Conservation (phyloP, 2,888 invertebrate genomes). For the Chrysolina haemoptera region DNA sequence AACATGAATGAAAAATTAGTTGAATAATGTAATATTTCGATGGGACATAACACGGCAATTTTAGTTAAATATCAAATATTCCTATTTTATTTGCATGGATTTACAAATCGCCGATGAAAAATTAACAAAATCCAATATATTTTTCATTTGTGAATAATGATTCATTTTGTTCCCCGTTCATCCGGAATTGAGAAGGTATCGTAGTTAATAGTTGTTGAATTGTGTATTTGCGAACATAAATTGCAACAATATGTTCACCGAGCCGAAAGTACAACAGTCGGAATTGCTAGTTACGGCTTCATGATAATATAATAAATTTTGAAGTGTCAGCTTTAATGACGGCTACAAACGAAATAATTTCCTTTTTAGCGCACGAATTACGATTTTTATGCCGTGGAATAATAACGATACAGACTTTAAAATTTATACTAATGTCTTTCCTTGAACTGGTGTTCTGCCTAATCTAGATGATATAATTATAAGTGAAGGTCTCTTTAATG, state of each 20-base stretch:
- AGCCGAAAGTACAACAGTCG: constrained; percentile 17
- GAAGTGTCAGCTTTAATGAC: constrained; percentile 27
- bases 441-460: constrained; percentile 3
- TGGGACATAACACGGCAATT: too few species aligned
- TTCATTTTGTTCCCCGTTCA: not conserved
- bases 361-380: constrained; percentile 25
- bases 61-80: too few species aligned
- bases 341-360: constrained; percentile 31
- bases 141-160: not conserved
- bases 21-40: too few species aligned
- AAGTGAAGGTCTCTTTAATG: constrained; percentile 16
- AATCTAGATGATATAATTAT: constrained; percentile 14
- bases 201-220: constrained; percentile 11
- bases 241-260: constrained; percentile 13
- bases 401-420: constrained; percentile 14
- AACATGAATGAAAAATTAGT: too few species aligned
- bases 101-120: not conserved
- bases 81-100: not conserved
- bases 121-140: not conserved
- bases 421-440: constrained; percentile 12
- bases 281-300: constrained; percentile 15
- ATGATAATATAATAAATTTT: constrained; percentile 25
- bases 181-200: not conserved
- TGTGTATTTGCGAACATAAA: constrained; percentile 21
- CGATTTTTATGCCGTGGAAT: constrained; percentile 7